Base-by-base conservation (phyloP, 2,797 vertebrate genomes). In the Etheostoma perlongum region DNA sequence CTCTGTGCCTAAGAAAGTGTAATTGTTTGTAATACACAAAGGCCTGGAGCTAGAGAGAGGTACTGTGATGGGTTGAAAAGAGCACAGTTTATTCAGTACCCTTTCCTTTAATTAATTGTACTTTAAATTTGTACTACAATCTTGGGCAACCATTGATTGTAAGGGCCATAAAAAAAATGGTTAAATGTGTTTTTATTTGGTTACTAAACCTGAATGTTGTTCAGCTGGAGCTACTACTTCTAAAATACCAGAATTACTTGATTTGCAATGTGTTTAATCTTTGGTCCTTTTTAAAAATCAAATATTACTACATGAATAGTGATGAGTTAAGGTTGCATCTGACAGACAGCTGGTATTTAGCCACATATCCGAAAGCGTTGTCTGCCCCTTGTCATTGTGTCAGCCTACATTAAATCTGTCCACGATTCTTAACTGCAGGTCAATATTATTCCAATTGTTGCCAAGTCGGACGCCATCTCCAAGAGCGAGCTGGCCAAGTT, bases 401-500 rank as follows among this genome's bases (percentile, higher is more conserved):
- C 46, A 19, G 0, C 40, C 19, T 36, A 25, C 47, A 6, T 64
- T 27, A 67, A 72, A 60, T 60, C 44, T 42, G 13, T 57, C 8
- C 11, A 71, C 14, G 13, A 71, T 61, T 75, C 10, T 68, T 30
- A 8, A 79, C 60, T 53, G 12, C 83, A 99, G 98, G 98, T 99
- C 81, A 99, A 99, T 88, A 99, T 99, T 79, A 97, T 99, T 81
- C 98, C 98, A 60, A 97, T 99, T 78, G 96, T 99, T 82, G 98
- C 98, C 86, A 99, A 99, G 89, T 98, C 98, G 3, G 98, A 99
- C 72, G 97, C 98, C 83, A 96, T 99, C 91, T 98, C 98, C 83
- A 99, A 99, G 94, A 99, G 96, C 13, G 98, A 99, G 84, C 94
- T 99, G 87, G 96, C 97, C 21, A 99, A 99, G 92, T 99, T 99